phyloP scores from a whole-genome alignment of 2,113 vertebrate species.

The Vanacampus margaritifer region DNA sequence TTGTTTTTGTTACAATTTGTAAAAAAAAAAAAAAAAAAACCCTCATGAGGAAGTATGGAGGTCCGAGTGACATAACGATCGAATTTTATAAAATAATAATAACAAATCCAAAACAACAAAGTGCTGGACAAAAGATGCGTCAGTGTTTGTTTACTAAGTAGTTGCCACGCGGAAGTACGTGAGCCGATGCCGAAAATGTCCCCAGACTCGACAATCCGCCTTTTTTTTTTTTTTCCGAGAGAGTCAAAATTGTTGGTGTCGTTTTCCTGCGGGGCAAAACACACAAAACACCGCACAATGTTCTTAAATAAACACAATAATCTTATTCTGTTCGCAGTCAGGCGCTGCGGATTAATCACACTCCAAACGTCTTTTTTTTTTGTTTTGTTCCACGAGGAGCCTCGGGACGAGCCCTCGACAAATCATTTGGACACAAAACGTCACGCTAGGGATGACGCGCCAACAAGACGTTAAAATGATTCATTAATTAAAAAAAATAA shows the following conservation, averaged over 20 bases:
- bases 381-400: background rate
- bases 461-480: too few relatives aligned
- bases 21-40: too few relatives aligned
- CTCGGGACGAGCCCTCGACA: background rate
- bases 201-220: background rate
- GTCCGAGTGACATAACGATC: too few relatives aligned
- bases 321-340: constrained; percentile 8
- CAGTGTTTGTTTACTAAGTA: too few relatives aligned
- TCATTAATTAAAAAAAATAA: too few relatives aligned
- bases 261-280: constrained; percentile 20
- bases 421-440: background rate
- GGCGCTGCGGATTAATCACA: constrained; percentile 8
- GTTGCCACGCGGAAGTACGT: background rate
- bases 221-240: too few relatives aligned
- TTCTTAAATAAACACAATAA: constrained; percentile 2
- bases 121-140: too few relatives aligned
- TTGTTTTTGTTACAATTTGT: too few relatives aligned
- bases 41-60: too few relatives aligned
- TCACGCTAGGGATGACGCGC: background rate
- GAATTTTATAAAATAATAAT: too few relatives aligned
- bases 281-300: constrained; percentile 17
- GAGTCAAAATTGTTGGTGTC: constrained; percentile 14
- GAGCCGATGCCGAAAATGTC: background rate
- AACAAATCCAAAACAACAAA: too few relatives aligned
- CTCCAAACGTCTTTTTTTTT: background rate